These are phyloP conservation scores for Arenaria interpres DNA, from an alignment of 2,113 vertebrate species.

Conservation along the genomic window DNA sequence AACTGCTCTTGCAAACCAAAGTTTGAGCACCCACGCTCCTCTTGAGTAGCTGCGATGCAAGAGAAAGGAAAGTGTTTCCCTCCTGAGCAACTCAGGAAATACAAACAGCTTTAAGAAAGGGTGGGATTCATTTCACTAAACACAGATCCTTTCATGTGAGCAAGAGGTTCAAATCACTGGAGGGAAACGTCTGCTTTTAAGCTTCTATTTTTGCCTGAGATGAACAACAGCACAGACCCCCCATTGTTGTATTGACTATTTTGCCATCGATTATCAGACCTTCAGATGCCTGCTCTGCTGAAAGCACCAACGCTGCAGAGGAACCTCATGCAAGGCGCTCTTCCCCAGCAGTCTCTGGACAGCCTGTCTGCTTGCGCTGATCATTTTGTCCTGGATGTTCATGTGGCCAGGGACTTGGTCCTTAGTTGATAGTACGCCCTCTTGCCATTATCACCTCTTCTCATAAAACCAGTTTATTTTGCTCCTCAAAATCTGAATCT, in stretches of 20 bases:
- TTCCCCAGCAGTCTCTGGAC: not conserved
- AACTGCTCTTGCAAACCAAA: not conserved
- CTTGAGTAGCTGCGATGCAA: not conserved
- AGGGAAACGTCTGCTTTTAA: not conserved
- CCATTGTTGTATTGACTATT: not conserved
- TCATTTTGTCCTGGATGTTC: not conserved
- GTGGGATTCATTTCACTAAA: not conserved
- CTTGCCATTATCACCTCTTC: not conserved
- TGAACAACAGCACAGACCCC: not conserved
- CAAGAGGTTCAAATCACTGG: not conserved
- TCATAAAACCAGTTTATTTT: not conserved
- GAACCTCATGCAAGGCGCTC: not conserved
- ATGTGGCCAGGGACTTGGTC: not conserved
- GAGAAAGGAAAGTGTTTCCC: not conserved
- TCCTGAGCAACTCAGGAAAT: not conserved
- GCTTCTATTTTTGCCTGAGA: not conserved
- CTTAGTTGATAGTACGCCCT: not conserved
- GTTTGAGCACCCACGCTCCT: not conserved
- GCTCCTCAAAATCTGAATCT: not conserved
- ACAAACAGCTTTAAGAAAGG: not conserved
- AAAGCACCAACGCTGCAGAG: rapidly evolving
- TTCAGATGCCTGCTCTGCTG: not conserved
- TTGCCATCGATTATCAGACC: not conserved
- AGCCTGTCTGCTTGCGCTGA: not conserved
- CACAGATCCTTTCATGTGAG: not conserved